These are phyloP conservation scores for Leucopsar rothschildi DNA, from an alignment of 2,113 vertebrate species.

Conservation along the genomic window DNA sequence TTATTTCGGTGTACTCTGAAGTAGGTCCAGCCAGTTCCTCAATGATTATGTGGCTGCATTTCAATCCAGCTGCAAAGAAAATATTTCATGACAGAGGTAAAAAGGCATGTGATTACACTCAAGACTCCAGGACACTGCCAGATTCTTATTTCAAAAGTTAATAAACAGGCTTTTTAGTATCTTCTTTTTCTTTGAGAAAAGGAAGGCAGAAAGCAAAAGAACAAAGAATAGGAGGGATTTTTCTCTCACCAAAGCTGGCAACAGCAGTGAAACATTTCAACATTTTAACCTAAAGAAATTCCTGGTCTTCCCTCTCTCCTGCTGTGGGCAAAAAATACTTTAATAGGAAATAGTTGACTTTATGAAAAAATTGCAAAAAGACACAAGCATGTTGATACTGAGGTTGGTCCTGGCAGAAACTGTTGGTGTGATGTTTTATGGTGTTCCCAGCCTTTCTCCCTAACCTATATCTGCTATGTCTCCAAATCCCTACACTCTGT, in stretches of 20 bases:
- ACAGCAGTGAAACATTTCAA: background rate
- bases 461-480: background rate
- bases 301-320: background rate
- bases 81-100: background rate
- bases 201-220: background rate
- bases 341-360: background rate
- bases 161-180: background rate
- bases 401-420: background rate
- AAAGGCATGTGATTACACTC: background rate
- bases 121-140: background rate
- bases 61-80: background rate
- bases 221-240: background rate
- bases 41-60: background rate
- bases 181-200: background rate
- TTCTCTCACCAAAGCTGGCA: background rate
- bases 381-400: background rate
- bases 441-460: background rate
- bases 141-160: background rate
- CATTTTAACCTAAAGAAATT: background rate
- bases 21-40: background rate
- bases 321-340: background rate
- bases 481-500: background rate
- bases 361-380: background rate
- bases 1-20: fast-evolving
- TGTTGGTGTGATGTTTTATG: background rate